A percentile compares a stretch with the other conserved stretches of the same genome.
Conservation (phyloP, 1,140 invertebrate genomes). For the Tetragnatha versicolor region DNA sequence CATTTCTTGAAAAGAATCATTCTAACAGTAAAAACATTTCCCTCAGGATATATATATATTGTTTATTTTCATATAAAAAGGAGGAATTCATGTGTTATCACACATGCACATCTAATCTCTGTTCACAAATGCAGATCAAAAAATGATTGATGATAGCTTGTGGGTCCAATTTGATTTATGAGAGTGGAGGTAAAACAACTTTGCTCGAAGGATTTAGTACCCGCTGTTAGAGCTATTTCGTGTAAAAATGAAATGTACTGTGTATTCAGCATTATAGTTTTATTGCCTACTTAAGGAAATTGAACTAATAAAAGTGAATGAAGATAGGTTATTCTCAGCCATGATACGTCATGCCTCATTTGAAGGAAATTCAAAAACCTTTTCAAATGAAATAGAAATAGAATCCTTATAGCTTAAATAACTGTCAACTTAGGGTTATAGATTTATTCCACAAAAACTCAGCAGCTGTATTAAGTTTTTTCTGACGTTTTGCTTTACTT, state of each 20-base stretch:
- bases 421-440: neutral
- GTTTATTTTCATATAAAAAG: too few species aligned
- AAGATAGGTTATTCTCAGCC: conserved; percentile 15
- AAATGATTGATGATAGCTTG: conserved; percentile 19
- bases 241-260: conserved; percentile 15
- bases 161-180: conserved; percentile 32
- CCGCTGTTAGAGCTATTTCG: neutral
- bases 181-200: conserved; percentile 3
- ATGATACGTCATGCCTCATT: conserved; percentile 11
- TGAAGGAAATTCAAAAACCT: neutral
- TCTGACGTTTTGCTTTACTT: too few species aligned
- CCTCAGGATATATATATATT: too few species aligned
- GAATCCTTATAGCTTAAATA: neutral
- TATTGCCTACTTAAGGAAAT: conserved; percentile 25
- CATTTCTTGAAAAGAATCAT: too few species aligned
- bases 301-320: conserved; percentile 32
- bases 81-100: neutral
- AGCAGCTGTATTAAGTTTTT: too few species aligned
- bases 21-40: too few species aligned
- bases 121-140: conserved; percentile 34
- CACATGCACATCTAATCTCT: conserved; percentile 12
- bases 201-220: conserved; percentile 16
- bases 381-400: neutral
- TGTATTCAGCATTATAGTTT: neutral
- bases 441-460: too few species aligned